phyloP scores from a whole-genome alignment of 2,113 vertebrate species.

The Oxyura jamaicensis region DNA sequence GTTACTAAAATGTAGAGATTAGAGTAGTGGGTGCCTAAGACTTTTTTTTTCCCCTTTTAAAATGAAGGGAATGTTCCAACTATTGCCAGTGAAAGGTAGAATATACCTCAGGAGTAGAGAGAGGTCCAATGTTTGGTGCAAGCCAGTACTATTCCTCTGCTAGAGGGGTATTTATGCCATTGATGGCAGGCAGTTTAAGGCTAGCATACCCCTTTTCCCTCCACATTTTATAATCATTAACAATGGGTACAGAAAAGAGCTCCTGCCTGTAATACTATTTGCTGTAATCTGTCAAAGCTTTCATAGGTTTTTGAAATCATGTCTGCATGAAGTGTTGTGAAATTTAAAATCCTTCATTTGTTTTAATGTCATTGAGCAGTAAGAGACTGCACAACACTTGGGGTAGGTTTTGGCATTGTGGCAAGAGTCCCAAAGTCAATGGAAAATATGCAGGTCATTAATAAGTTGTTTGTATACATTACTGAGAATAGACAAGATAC shows the following conservation, averaged over 20 bases:
- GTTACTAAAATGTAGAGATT: conserved; percentile 27
- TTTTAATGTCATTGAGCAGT: background rate
- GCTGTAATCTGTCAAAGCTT: background rate
- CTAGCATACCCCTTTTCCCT: background rate
- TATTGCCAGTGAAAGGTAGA: background rate
- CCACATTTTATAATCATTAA: background rate
- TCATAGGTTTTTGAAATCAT: background rate
- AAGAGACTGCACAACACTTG: background rate
- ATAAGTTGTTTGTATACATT: background rate
- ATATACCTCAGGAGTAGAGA: background rate
- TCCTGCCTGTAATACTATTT: background rate
- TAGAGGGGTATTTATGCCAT: background rate
- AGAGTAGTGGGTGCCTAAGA: background rate
- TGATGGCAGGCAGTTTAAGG: background rate
- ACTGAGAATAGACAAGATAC: background rate
- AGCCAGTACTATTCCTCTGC: background rate
- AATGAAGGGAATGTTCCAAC: background rate
- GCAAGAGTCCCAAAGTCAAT: background rate
- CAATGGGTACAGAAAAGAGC: background rate
- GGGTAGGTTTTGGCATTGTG: background rate
- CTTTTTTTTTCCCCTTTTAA: background rate
- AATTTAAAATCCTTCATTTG: background rate
- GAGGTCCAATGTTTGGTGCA: background rate
- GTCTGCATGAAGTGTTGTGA: background rate
- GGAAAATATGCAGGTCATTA: background rate